phyloP scores from a whole-genome alignment of 1,140 invertebrate genomes.

The Bombus consobrinus region DNA sequence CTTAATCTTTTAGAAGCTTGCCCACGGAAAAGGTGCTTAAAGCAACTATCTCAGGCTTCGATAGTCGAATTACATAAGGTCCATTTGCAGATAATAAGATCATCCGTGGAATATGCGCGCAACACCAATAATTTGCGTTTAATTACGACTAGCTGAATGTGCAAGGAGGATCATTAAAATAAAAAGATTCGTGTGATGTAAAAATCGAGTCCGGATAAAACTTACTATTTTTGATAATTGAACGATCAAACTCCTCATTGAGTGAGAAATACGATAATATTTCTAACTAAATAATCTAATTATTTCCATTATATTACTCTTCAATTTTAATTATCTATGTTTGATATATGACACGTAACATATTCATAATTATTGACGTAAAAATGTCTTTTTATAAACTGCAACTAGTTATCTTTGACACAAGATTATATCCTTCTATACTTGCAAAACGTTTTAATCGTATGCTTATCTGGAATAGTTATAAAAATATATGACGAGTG shows the following conservation, averaged over 20 bases:
- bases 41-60: slow-evolving; percentile 1
- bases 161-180: background rate
- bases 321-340: background rate
- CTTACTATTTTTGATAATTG: background rate
- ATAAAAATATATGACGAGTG: background rate
- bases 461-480: background rate
- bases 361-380: background rate
- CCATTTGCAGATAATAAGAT: background rate
- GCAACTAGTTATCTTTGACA: background rate
- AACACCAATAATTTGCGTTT: background rate
- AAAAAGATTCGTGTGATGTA: background rate
- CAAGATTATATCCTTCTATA: background rate
- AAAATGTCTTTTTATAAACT: background rate
- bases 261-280: background rate
- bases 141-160: background rate
- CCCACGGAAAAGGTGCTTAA: background rate
- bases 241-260: background rate
- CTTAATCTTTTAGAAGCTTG: slow-evolving; percentile 13
- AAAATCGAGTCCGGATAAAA: background rate
- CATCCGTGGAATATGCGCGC: background rate
- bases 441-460: background rate
- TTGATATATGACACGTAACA: background rate
- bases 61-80: slow-evolving; percentile 9
- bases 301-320: background rate
- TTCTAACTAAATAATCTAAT: background rate